Conservation (phyloP, 1,140 invertebrate species). For the Penaeus vannamei region DNA sequence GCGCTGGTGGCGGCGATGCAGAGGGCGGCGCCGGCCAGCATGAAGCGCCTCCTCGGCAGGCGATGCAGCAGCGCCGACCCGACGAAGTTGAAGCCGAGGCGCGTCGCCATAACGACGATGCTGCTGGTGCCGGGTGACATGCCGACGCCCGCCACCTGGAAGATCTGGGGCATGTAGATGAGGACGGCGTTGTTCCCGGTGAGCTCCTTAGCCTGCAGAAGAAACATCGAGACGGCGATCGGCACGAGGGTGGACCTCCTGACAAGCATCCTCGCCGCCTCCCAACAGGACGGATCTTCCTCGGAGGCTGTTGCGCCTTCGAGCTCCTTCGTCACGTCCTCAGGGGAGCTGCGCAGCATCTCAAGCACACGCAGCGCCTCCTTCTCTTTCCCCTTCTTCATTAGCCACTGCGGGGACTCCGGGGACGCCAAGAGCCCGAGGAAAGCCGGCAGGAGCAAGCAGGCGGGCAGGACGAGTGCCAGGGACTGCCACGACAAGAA, state of each 20-base stretch:
- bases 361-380: not conserved
- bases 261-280: no score
- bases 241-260: not conserved
- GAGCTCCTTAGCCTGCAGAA: not conserved
- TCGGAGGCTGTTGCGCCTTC: not conserved
- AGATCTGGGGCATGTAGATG: conserved; percentile 30
- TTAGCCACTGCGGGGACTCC: conserved; percentile 11
- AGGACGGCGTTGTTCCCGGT: not conserved
- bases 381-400: conserved; percentile 1
- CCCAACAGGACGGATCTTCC: not conserved
- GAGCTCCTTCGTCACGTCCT: conserved; percentile 18
- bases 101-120: not conserved
- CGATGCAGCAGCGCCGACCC: conserved; percentile 16
- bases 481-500: not conserved
- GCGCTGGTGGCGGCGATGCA: not conserved
- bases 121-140: not conserved
- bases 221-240: not conserved
- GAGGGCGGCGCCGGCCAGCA: not conserved
- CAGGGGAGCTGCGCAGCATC: not conserved
- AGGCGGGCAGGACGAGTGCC: conserved; percentile 1
- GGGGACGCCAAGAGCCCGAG: not conserved
- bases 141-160: not conserved
- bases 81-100: not conserved
- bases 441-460: not conserved
- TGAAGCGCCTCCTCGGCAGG: not conserved